These are phyloP conservation scores for Poeciliopsis turneri DNA, from an alignment of 2,797 vertebrate species.

Conservation along the genomic window DNA sequence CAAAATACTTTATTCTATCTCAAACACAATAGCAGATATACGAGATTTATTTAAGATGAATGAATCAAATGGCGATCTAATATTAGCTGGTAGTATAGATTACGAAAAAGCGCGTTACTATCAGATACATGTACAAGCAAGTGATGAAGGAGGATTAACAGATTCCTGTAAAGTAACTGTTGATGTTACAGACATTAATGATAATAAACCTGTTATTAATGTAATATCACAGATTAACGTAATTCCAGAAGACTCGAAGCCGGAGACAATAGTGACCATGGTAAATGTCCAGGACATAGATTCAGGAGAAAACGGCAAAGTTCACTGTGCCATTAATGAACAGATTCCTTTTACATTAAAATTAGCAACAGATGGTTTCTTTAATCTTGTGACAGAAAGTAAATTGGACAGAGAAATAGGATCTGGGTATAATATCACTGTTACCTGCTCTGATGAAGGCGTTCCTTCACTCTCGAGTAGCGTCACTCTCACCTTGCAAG, in stretches of 20 bases:
- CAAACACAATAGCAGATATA: slow-evolving; percentile 32
- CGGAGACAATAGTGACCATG: slow-evolving; percentile 50
- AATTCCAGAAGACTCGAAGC: slow-evolving; percentile 50
- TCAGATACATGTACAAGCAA: slow-evolving; percentile 14
- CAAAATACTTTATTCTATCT: slow-evolving; percentile 70
- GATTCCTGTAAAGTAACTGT: slow-evolving; percentile 60
- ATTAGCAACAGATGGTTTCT: slow-evolving; percentile 52
- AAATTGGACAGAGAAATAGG: slow-evolving; percentile 37
- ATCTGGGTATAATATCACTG: slow-evolving; percentile 62
- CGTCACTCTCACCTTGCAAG: slow-evolving; percentile 70
- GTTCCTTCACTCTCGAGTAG: slow-evolving; percentile 54
- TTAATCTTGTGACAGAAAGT: slow-evolving; percentile 28
- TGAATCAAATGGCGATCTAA: slow-evolving; percentile 34
- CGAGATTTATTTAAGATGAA: slow-evolving; percentile 63
- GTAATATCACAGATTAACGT: slow-evolving; percentile 65
- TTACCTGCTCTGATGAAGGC: slow-evolving; percentile 65
- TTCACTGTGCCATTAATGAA: slow-evolving; percentile 49
- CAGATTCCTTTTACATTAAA: slow-evolving; percentile 58
- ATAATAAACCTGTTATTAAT: slow-evolving; percentile 62
- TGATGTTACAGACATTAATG: slow-evolving; percentile 61
- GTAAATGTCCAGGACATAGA: slow-evolving; percentile 70
- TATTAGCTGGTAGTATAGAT: slow-evolving; percentile 45
- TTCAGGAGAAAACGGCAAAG: slow-evolving; percentile 56
- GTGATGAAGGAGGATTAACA: slow-evolving; percentile 58
- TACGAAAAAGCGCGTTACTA: slow-evolving; percentile 45